Conservation (phyloP, 2,797 vertebrate genomes). For the Peromyscus aztecus region DNA sequence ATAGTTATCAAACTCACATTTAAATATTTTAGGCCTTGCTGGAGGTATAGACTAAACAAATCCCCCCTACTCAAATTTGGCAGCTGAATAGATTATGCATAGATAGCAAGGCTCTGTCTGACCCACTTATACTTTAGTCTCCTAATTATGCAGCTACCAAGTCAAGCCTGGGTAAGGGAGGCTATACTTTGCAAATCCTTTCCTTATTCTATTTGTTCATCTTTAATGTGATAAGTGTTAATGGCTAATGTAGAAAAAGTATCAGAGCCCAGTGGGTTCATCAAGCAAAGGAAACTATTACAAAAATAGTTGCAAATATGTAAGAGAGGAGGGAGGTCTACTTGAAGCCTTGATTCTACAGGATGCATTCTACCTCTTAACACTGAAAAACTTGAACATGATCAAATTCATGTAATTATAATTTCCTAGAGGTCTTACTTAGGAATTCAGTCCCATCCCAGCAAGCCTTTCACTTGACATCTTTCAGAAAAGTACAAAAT, state of each 20-base stretch:
- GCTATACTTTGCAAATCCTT: background rate
- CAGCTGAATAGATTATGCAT: background rate
- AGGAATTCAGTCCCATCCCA: background rate
- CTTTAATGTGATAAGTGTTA: constrained; percentile 23
- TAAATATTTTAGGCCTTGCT: background rate
- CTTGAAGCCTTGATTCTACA: background rate
- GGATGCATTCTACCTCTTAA: background rate
- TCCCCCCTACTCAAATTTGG: rapidly evolving
- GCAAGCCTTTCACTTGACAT: background rate
- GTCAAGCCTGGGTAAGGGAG: background rate
- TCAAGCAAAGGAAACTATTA: background rate
- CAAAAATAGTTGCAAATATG: background rate
- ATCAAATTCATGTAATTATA: background rate
- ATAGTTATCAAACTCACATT: background rate
- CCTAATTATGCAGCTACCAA: background rate
- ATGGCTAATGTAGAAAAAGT: background rate
- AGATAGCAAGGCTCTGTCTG: background rate
- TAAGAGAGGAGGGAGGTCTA: background rate
- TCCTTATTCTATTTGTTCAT: background rate
- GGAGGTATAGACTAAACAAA: background rate
- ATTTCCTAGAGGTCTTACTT: background rate
- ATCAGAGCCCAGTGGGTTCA: background rate
- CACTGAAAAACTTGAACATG: background rate
- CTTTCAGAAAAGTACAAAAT: background rate
- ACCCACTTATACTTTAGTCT: background rate